These are phyloP conservation scores for Agrilus biguttatus DNA, from an alignment of 2,888 invertebrate species.

Conservation along the genomic window DNA sequence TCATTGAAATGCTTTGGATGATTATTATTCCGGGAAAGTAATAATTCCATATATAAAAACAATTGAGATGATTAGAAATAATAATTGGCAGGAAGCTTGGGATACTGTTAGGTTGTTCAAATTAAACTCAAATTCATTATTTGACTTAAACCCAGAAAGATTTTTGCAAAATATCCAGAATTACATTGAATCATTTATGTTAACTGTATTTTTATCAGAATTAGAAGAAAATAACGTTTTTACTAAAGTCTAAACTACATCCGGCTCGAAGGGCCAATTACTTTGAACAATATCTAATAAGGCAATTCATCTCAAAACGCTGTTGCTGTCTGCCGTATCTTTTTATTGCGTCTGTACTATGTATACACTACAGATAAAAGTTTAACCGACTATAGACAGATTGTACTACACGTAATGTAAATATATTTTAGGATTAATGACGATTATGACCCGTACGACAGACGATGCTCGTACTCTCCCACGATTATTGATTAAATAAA, in stretches of 20 bases:
- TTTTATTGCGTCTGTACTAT: no score
- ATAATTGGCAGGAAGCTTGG: constrained; percentile 58
- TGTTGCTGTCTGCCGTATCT: no score
- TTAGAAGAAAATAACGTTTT: constrained; percentile 63
- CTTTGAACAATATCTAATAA: no score
- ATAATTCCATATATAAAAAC: constrained; percentile 8
- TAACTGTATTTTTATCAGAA: constrained; percentile 71
- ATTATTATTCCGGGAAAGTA: neutral
- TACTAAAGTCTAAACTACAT: constrained; percentile 52
- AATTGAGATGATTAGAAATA: constrained; percentile 48
- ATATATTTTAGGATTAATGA: no score
- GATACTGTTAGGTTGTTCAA: constrained; percentile 67
- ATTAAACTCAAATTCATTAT: constrained; percentile 77
- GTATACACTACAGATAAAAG: no score
- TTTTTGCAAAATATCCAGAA: constrained; percentile 52
- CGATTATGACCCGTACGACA: no score
- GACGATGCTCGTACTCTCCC: no score
- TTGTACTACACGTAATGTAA: no score
- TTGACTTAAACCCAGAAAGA: constrained; percentile 63
- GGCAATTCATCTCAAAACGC: no score
- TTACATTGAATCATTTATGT: constrained; percentile 47
- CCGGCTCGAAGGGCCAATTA: no score
- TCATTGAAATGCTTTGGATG: constrained; percentile 21
- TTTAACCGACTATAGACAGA: no score
- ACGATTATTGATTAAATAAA: no score